phyloP scores from a whole-genome alignment of 1,140 invertebrate species.

The Plutomurus gul region DNA sequence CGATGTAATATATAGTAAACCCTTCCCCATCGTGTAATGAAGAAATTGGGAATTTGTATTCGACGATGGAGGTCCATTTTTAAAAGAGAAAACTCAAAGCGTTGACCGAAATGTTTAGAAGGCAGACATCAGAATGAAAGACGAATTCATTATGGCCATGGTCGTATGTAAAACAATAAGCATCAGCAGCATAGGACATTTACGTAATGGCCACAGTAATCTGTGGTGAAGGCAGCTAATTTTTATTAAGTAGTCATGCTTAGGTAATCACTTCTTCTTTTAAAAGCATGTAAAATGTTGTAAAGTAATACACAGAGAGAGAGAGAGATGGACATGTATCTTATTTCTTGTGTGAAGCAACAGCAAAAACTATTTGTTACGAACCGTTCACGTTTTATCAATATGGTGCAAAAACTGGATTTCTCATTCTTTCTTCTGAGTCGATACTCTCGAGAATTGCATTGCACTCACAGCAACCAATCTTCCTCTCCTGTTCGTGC shows the following conservation, averaged over 20 bases:
- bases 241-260: slow-evolving; percentile 28
- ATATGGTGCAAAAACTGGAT: not conserved
- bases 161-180: too few relatives aligned
- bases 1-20: not conserved
- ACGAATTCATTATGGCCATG: too few relatives aligned
- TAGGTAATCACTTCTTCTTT: not conserved
- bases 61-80: slow-evolving; percentile 4
- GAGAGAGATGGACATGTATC: not conserved
- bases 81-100: not conserved
- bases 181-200: not conserved
- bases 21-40: not conserved
- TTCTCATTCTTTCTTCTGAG: too few relatives aligned
- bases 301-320: too few relatives aligned
- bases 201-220: not conserved
- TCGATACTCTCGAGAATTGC: too few relatives aligned
- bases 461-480: not conserved
- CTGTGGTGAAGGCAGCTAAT: not conserved
- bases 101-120: not conserved
- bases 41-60: not conserved
- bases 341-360: not conserved
- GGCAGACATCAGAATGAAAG: too few relatives aligned
- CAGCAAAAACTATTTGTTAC: slow-evolving; percentile 20
- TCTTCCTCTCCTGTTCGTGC: not conserved
- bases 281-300: too few relatives aligned
- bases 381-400: slow-evolving; percentile 24